Evolutionary conservation across 2,113 vertebrate genomes (phyloP).

Genomic region (Scomber japonicus): DNA sequence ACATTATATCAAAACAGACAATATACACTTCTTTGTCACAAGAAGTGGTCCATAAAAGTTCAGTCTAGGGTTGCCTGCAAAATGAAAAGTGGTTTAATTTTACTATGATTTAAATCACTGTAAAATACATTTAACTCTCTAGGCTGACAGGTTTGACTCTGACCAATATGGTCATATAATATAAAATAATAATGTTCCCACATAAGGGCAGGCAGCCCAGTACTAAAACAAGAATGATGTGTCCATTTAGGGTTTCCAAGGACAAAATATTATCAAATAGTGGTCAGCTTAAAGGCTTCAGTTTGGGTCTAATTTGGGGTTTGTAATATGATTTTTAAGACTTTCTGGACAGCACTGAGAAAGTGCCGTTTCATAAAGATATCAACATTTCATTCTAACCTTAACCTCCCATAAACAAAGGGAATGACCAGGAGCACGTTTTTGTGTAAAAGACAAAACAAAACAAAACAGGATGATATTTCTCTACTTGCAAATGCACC

Average conservation of each 20-base stretch:
- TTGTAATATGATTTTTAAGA: not conserved
- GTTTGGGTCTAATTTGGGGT: constrained; percentile 1
- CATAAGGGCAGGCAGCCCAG: not conserved
- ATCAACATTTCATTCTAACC: not conserved
- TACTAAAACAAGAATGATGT: not conserved
- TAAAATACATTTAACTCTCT: constrained; percentile 8
- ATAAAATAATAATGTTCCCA: not conserved
- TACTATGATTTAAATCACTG: constrained; percentile 18
- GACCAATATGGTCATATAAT: not conserved
- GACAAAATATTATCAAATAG: constrained; percentile 6
- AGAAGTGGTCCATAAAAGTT: constrained; percentile 7
- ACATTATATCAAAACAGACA: constrained; percentile 16
- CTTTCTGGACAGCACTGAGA: not conserved
- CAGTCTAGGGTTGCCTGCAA: not conserved
- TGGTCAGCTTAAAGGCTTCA: constrained; percentile 9
- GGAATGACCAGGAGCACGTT: constrained; percentile 35
- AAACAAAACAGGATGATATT: constrained; percentile 14
- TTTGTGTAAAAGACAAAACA: constrained; percentile 17
- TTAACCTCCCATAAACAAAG: constrained; percentile 3
- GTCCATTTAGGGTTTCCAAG: not conserved
- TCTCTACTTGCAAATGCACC: constrained; percentile 14
- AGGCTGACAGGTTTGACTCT: not conserved
- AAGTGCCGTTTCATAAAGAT: not conserved
- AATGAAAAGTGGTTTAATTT: constrained; percentile 13
- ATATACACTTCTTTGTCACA: constrained; percentile 11